phyloP scores from a whole-genome alignment of 2,797 vertebrate genomes.

The Oryzias dopingdopingensis region DNA sequence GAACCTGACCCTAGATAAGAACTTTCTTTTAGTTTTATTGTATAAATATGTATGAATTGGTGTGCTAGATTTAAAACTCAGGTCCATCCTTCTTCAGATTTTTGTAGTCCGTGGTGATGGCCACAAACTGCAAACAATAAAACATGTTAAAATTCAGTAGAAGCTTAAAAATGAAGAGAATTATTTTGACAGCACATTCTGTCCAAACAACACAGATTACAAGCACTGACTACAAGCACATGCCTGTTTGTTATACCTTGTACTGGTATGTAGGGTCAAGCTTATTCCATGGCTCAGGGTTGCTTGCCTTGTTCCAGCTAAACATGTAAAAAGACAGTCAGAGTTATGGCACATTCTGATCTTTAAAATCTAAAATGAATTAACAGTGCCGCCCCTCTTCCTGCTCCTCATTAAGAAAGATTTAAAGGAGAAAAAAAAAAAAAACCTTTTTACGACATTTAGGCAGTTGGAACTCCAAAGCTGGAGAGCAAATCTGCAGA shows the following conservation, averaged over 20 bases:
- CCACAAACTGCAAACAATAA: slow-evolving; percentile 78
- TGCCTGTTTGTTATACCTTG: slow-evolving; percentile 75
- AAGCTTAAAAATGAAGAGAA: not conserved
- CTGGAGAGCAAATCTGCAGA: no score
- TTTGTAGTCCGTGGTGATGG: slow-evolving; percentile 86
- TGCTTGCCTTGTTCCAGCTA: slow-evolving; percentile 89
- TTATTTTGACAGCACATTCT: not conserved
- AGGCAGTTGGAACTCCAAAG: no score
- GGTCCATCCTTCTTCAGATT: slow-evolving; percentile 87
- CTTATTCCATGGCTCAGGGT: slow-evolving; percentile 93
- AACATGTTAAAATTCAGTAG: not conserved
- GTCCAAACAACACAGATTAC: not conserved
- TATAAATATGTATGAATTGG: not conserved
- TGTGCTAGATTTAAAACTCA: slow-evolving; percentile 78
- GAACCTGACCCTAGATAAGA: slow-evolving; percentile 17
- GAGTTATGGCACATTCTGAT: not conserved
- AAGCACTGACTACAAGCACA: not conserved
- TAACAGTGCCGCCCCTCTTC: no score
- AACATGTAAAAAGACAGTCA: slow-evolving; percentile 29
- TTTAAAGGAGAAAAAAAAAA: no score
- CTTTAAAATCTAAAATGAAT: no score
- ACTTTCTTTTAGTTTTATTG: not conserved
- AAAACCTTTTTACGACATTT: no score
- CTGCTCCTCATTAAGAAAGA: no score
- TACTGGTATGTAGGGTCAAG: slow-evolving; percentile 88